Percentiles rank a stretch among this genome's conserved stretches.
Conservation (phyloP, 2,797 vertebrate genomes). For the Megaceryle alcyon region DNA sequence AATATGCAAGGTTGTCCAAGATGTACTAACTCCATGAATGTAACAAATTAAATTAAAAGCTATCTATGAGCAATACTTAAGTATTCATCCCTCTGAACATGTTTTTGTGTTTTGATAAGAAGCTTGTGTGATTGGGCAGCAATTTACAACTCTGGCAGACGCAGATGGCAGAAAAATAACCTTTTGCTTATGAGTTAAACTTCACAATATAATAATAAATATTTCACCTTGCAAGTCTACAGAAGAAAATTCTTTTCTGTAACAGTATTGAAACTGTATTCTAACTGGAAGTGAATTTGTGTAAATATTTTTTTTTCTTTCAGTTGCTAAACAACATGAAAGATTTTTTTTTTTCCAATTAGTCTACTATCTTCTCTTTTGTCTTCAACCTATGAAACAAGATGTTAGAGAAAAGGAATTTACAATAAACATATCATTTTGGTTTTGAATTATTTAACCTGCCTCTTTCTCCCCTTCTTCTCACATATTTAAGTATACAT, state of each 20-base stretch:
- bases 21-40: background rate
- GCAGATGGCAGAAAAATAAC: background rate
- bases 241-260: background rate
- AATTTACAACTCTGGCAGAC: background rate
- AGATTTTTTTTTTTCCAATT: background rate
- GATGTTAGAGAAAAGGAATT: background rate
- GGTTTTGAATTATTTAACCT: background rate
- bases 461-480: background rate
- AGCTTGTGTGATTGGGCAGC: fast-evolving
- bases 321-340: background rate
- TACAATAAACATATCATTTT: background rate
- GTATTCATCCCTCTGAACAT: background rate
- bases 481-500: background rate
- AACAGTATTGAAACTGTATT: background rate
- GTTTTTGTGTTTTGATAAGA: background rate
- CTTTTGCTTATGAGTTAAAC: background rate
- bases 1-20: background rate
- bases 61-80: background rate
- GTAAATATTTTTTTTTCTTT: background rate
- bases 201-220: background rate
- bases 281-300: background rate
- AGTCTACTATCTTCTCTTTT: background rate
- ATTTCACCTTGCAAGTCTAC: background rate
- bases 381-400: background rate
- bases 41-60: background rate